phyloP scores from a whole-genome alignment of 2,797 vertebrate genomes.

The Malacoctenus gilli region DNA sequence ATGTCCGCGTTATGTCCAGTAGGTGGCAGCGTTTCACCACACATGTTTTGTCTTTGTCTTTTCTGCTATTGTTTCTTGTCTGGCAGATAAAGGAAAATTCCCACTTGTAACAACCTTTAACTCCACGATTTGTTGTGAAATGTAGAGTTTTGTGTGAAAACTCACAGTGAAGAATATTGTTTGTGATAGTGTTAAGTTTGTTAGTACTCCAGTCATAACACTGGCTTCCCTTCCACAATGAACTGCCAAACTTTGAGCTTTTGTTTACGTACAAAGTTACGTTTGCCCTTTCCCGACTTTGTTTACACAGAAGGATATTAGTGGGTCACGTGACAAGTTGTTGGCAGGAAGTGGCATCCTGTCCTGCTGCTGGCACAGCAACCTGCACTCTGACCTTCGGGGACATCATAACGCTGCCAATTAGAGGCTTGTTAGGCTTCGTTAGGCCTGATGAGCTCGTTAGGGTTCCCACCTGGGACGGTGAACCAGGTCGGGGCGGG shows the following conservation, averaged over 20 bases:
- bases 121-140: too few species aligned
- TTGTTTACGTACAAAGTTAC: conserved; percentile 33
- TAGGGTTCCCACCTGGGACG: conserved; percentile 60
- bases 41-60: not conserved
- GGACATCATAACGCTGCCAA: conserved; percentile 59
- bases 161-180: too few species aligned
- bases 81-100: not conserved
- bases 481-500: conserved; percentile 34
- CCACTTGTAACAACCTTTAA: too few species aligned
- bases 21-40: conserved; percentile 49
- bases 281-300: conserved; percentile 61
- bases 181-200: too few species aligned
- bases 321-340: conserved; percentile 35
- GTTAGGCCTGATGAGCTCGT: conserved; percentile 71
- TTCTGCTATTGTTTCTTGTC: not conserved
- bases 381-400: conserved; percentile 61
- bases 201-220: not conserved
- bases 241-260: conserved; percentile 21
- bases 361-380: conserved; percentile 40
- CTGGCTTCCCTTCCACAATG: not conserved
- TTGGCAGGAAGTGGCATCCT: conserved; percentile 51
- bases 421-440: conserved; percentile 70
- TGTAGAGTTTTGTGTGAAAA: too few species aligned
- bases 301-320: conserved; percentile 41
- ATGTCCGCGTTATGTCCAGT: conserved; percentile 9